Conservation (phyloP, 2,113 vertebrate species). For the Corvus cornix region DNA sequence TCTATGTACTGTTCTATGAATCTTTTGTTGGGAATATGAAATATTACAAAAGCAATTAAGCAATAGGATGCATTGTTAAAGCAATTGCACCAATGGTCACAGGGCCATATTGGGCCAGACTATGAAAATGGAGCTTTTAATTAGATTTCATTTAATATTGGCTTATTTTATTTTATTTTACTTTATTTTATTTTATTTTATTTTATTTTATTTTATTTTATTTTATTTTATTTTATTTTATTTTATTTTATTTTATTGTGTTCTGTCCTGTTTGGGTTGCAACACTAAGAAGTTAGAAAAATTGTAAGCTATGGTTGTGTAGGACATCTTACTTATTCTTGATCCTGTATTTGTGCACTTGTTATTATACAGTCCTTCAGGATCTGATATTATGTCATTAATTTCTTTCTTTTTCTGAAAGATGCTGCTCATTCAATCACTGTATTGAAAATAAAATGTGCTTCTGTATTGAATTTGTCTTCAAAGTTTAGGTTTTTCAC, state of each 20-base stretch:
- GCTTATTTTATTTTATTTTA: not conserved
- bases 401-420: not conserved
- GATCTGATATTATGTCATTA: not conserved
- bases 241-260: not conserved
- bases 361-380: not conserved
- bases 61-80: not conserved
- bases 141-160: not conserved
- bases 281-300: not conserved
- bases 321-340: not conserved
- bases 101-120: too few relatives aligned
- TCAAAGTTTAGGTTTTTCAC: not conserved
- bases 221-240: not conserved
- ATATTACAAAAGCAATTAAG: not conserved
- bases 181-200: too few relatives aligned
- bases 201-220: not conserved
- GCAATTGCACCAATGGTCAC: not conserved
- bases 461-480: not conserved
- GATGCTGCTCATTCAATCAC: not conserved
- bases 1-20: not conserved
- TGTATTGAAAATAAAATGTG: not conserved
- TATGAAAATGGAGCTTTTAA: not conserved
- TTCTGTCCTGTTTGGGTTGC: not conserved
- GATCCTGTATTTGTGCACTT: rapidly evolving
- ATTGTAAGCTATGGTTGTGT: not conserved
- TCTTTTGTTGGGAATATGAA: not conserved